Conservation (phyloP, 2,888 invertebrate genomes). For the Archips xylosteana region DNA sequence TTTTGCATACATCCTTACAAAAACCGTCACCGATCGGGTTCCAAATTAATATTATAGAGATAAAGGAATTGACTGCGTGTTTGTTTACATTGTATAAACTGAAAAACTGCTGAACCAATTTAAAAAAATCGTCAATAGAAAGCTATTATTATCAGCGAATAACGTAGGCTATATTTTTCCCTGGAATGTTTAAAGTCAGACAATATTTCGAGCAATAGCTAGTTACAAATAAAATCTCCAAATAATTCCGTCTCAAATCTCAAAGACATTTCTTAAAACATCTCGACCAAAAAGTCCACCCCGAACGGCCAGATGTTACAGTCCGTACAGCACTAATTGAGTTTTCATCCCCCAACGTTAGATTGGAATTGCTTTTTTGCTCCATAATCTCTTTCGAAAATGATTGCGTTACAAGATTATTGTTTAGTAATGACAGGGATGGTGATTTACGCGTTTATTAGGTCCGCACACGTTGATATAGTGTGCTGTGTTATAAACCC, state of each 20-base stretch:
- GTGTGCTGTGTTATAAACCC: background rate
- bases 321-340: slow-evolving; percentile 60
- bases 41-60: too few species aligned
- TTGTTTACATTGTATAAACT: too few species aligned
- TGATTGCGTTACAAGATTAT: slow-evolving; percentile 46
- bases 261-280: slow-evolving; percentile 35
- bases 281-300: slow-evolving; percentile 30
- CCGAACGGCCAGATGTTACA: slow-evolving; percentile 60
- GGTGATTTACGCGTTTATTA: slow-evolving; percentile 27
- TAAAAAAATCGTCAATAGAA: too few species aligned
- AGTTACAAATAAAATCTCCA: background rate
- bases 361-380: slow-evolving; percentile 49
- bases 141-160: too few species aligned
- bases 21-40: too few species aligned
- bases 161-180: too few species aligned
- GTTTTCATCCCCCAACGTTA: slow-evolving; percentile 62
- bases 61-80: too few species aligned
- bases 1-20: too few species aligned
- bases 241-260: slow-evolving; percentile 21
- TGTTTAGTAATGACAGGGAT: slow-evolving; percentile 36
- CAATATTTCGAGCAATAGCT: too few species aligned
- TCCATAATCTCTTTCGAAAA: slow-evolving; percentile 46
- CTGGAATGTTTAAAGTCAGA: too few species aligned
- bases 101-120: too few species aligned
- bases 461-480: background rate